Evolutionary conservation across 2,888 invertebrate species (phyloP).

Genomic region (Nebria salina): DNA sequence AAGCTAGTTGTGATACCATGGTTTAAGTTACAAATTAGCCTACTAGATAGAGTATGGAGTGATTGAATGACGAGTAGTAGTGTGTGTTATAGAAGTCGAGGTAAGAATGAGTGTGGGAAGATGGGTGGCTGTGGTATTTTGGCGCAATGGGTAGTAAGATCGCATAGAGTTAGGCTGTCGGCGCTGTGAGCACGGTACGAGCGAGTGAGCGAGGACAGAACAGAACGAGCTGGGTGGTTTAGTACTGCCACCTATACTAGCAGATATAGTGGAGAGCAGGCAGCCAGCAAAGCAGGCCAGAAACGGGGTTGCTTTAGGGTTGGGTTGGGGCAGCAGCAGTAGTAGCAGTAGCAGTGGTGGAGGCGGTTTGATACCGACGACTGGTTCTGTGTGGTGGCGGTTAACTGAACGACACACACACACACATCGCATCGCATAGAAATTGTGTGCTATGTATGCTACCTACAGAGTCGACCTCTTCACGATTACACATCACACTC

Average conservation of each 20-base stretch:
- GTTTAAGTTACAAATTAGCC: no score
- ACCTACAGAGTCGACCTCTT: slow-evolving; percentile 57
- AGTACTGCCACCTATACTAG: slow-evolving; percentile 2
- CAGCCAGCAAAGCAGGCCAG: slow-evolving; percentile 15
- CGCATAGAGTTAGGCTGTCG: slow-evolving; percentile 37
- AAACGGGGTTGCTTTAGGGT: background rate
- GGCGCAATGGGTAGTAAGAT: background rate
- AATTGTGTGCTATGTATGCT: background rate
- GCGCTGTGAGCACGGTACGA: slow-evolving; percentile 37
- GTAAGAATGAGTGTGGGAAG: background rate
- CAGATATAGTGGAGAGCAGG: slow-evolving; percentile 5
- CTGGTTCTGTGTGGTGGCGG: slow-evolving; percentile 45
- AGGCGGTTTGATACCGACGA: slow-evolving; percentile 24
- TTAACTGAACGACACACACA: slow-evolving; percentile 48
- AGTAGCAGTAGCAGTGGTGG: slow-evolving; percentile 43
- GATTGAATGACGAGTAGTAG: no score
- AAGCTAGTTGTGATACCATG: no score
- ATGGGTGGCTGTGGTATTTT: background rate
- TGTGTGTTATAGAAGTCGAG: background rate
- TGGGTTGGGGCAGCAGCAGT: slow-evolving; percentile 44
- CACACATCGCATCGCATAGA: background rate
- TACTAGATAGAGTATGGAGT: no score
- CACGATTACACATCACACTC: slow-evolving; percentile 52
- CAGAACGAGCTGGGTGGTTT: slow-evolving; percentile 25
- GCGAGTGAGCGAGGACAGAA: slow-evolving; percentile 1